Conservation (phyloP, 2,888 invertebrate species). For the Spisula subtruncata region DNA sequence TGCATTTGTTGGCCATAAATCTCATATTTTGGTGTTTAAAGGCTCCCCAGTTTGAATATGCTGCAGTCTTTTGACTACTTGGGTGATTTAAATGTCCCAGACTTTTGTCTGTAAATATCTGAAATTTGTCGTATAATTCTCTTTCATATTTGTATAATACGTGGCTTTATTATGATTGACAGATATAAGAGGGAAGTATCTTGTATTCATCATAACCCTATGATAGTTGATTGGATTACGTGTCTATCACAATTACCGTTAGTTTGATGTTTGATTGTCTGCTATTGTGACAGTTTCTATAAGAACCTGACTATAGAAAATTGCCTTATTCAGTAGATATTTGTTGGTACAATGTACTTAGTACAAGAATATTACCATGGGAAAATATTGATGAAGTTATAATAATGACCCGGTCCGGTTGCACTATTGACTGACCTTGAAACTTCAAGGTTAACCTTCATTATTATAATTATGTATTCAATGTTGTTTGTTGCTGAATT, state of each 20-base stretch:
- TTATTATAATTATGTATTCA: too few species aligned
- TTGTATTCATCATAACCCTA: not conserved
- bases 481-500: too few species aligned
- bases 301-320: not conserved
- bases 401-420: not conserved
- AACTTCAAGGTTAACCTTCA: not conserved
- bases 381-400: not conserved
- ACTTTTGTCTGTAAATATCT: not conserved
- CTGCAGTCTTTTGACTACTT: not conserved
- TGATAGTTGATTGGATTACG: not conserved
- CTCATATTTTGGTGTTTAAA: not conserved
- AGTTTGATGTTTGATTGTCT: conserved; percentile 1
- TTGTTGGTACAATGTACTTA: not conserved
- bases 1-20: not conserved
- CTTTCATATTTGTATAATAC: not conserved
- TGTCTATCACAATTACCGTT: not conserved
- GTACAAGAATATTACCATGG: not conserved
- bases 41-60: not conserved
- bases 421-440: not conserved
- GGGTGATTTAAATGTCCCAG: not conserved
- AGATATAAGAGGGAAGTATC: not conserved
- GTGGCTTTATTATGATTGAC: conserved; percentile 1
- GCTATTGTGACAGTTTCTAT: not conserved
- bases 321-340: not conserved
- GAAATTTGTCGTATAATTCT: not conserved